phyloP scores from a whole-genome alignment of 2,797 vertebrate genomes.

The Esox masquinongy region DNA sequence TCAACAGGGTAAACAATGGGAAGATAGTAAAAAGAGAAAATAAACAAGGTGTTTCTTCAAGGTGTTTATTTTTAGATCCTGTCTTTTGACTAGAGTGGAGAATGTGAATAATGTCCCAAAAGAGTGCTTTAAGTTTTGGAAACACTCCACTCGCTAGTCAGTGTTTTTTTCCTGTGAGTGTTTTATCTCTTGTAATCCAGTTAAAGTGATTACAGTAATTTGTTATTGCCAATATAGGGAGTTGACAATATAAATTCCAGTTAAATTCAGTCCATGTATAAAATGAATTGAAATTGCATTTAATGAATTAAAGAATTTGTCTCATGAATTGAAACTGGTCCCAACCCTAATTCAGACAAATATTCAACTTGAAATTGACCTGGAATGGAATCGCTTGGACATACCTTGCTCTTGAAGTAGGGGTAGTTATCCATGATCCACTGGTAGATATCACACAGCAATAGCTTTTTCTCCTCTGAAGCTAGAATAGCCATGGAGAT shows the following conservation, averaged over 20 bases:
- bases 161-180: neutral
- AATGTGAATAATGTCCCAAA: neutral
- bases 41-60: neutral
- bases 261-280: neutral
- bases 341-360: neutral
- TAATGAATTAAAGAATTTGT: neutral
- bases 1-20: conserved; percentile 50
- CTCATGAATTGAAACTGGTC: neutral
- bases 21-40: neutral
- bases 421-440: conserved; percentile 88
- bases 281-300: neutral
- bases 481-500: conserved; percentile 85
- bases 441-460: conserved; percentile 86
- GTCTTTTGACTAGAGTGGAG: neutral
- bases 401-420: conserved; percentile 86
- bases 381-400: conserved; percentile 12
- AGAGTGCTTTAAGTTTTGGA: neutral
- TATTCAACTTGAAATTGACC: neutral
- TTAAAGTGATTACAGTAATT: neutral
- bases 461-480: conserved; percentile 80
- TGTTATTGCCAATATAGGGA: neutral
- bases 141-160: neutral
- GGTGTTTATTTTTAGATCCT: neutral
- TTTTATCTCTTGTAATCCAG: neutral
- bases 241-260: neutral